A percentile compares a stretch with the other conserved stretches of the same genome.
These are phyloP conservation scores for Drosophila sturtevanti DNA, from an alignment of 1,140 invertebrate species.

Conservation along the genomic window DNA sequence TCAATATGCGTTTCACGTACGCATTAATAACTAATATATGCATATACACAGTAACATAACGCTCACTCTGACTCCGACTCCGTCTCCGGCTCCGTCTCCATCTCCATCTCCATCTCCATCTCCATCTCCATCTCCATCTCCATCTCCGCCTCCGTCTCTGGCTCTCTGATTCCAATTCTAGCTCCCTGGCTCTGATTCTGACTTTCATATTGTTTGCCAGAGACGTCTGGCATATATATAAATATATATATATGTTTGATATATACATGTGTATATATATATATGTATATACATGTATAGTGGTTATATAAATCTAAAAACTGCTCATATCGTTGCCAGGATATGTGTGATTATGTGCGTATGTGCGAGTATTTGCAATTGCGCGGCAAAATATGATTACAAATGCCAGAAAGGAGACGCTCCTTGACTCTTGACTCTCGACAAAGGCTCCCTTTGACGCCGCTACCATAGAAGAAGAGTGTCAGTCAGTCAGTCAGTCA, in stretches of 20 bases:
- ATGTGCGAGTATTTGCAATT: constrained; percentile 57
- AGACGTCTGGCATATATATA: constrained; percentile 24
- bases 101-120: too few species aligned
- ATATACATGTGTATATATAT: constrained; percentile 17
- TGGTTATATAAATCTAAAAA: constrained; percentile 70
- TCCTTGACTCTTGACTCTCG: constrained; percentile 18
- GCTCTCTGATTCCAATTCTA: too few species aligned
- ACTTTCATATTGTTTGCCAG: constrained; percentile 70
- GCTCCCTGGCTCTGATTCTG: constrained; percentile 21
- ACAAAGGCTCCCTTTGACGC: too few species aligned
- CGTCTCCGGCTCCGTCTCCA: constrained; percentile 23
- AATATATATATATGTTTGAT: constrained; percentile 10
- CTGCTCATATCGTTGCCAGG: constrained; percentile 61
- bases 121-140: constrained; percentile 18
- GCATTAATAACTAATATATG: constrained; percentile 81
- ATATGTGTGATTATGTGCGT: constrained; percentile 17
- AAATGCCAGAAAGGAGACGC: constrained; percentile 57
- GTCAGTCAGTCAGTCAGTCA: too few species aligned
- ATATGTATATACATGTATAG: constrained; percentile 17
- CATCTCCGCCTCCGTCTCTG: background rate
- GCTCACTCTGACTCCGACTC: constrained; percentile 24
- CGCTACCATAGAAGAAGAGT: constrained; percentile 5
- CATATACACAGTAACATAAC: constrained; percentile 72
- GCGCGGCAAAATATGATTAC: constrained; percentile 72
- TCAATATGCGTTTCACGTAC: constrained; percentile 78